These are phyloP conservation scores for Mesaphorura yosii DNA, from an alignment of 1,140 invertebrate species.

Conservation along the genomic window DNA sequence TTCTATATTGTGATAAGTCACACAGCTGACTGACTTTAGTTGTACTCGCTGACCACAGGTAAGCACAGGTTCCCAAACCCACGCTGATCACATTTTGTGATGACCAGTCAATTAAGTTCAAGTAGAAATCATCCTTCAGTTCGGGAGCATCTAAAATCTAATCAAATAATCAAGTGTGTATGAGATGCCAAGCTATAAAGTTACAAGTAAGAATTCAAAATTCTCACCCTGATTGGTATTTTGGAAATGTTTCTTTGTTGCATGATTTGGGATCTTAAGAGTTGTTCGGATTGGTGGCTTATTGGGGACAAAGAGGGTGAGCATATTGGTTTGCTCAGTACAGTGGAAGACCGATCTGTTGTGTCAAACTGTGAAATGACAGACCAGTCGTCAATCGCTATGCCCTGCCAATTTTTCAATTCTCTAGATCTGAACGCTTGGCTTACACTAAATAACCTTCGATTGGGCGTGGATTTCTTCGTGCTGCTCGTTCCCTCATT, in stretches of 20 bases:
- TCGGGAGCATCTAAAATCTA: slow-evolving; percentile 91
- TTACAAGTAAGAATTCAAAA: background rate
- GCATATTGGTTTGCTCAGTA: slow-evolving; percentile 49
- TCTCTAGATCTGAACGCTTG: background rate
- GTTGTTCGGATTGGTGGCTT: slow-evolving; percentile 84
- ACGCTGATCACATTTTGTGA: slow-evolving; percentile 97
- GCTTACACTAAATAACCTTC: slow-evolving; percentile 59
- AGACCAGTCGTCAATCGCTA: slow-evolving; percentile 22
- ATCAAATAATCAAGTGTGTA: too few species aligned
- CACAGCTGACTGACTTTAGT: slow-evolving; percentile 95
- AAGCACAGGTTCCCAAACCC: slow-evolving; percentile 95
- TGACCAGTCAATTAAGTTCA: slow-evolving; percentile 99
- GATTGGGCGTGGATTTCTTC: slow-evolving; percentile 49
- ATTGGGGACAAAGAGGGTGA: slow-evolving; percentile 89
- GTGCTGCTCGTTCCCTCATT: slow-evolving; percentile 69
- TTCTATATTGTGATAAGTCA: slow-evolving; percentile 82
- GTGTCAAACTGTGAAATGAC: slow-evolving; percentile 43
- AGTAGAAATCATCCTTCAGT: slow-evolving; percentile 97
- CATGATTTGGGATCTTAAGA: slow-evolving; percentile 84
- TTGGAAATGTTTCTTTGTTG: slow-evolving; percentile 91
- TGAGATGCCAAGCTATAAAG: background rate
- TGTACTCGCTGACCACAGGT: slow-evolving; percentile 97
- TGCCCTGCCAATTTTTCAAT: slow-evolving; percentile 1
- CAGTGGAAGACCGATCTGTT: slow-evolving; percentile 38
- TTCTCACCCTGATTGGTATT: slow-evolving; percentile 80